Conservation (phyloP, 1,140 invertebrate species). For the Galendromus occidentalis region DNA sequence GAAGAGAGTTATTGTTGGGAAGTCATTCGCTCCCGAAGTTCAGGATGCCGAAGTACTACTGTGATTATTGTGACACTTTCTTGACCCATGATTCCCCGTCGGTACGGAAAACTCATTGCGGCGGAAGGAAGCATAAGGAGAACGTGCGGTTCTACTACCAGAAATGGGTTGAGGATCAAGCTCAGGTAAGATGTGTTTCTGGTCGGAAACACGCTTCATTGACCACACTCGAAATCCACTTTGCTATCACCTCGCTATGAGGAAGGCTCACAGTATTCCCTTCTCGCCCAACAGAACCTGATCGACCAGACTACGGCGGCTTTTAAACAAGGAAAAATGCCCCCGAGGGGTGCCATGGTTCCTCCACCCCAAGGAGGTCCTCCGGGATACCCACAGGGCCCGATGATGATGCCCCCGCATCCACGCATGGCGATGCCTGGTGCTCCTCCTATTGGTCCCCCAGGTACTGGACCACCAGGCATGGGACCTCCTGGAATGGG, state of each 20-base stretch:
- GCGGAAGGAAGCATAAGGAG: constrained; percentile 96
- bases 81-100: constrained; percentile 97
- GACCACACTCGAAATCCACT: too few species aligned
- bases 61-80: constrained; percentile 98
- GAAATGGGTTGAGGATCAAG: constrained; percentile 99
- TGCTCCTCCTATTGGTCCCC: neutral
- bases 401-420: neutral
- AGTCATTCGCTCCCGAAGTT: too few species aligned
- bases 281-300: too few species aligned
- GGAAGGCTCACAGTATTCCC: too few species aligned
- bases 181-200: constrained; percentile 23
- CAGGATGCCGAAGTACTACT: constrained; percentile 62
- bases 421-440: too few species aligned
- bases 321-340: neutral
- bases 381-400: neutral
- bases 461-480: neutral
- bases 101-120: constrained; percentile 96
- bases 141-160: constrained; percentile 99
- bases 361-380: neutral
- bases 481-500: neutral
- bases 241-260: too few species aligned
- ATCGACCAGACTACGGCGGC: constrained; percentile 7
- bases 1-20: too few species aligned
- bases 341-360: neutral
- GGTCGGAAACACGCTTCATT: too few species aligned